Percentiles rank a stretch among this genome's conserved stretches.
phyloP scores from a whole-genome alignment of 2,113 vertebrate genomes.

The Zapornia atra region DNA sequence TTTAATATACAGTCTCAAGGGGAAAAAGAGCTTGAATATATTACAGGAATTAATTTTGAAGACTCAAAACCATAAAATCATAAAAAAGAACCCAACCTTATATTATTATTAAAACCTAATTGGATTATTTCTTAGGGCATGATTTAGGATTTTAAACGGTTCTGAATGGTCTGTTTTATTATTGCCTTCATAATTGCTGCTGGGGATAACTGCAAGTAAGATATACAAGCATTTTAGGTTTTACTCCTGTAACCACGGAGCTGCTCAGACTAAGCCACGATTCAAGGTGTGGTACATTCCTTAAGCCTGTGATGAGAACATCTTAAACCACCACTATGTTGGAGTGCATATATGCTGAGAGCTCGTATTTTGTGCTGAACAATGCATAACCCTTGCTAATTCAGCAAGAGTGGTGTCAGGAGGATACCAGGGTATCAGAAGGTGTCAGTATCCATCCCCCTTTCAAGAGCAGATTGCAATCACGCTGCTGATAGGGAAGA shows the following conservation, averaged over 20 bases:
- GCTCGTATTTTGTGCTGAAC: neutral
- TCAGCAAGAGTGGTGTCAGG: neutral
- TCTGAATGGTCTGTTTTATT: neutral
- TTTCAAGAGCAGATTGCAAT: neutral
- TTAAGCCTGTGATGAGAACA: neutral
- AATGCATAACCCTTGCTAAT: neutral
- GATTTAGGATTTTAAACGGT: neutral
- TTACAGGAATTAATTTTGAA: neutral
- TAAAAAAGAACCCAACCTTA: neutral
- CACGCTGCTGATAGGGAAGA: neutral
- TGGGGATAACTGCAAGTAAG: neutral
- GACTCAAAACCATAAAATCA: neutral
- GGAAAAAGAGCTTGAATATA: neutral
- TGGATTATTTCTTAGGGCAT: neutral
- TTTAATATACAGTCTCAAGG: neutral
- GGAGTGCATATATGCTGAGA: fast-evolving
- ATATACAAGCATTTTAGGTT: neutral
- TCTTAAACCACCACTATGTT: neutral
- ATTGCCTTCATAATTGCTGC: neutral
- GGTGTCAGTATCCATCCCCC: neutral
- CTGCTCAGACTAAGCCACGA: neutral
- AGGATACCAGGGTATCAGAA: neutral
- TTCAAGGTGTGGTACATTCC: neutral
- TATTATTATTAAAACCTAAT: neutral
- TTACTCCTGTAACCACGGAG: neutral